Evolutionary conservation across 2,113 vertebrate genomes (phyloP).

Genomic region (Potamarius usumacintae): DNA sequence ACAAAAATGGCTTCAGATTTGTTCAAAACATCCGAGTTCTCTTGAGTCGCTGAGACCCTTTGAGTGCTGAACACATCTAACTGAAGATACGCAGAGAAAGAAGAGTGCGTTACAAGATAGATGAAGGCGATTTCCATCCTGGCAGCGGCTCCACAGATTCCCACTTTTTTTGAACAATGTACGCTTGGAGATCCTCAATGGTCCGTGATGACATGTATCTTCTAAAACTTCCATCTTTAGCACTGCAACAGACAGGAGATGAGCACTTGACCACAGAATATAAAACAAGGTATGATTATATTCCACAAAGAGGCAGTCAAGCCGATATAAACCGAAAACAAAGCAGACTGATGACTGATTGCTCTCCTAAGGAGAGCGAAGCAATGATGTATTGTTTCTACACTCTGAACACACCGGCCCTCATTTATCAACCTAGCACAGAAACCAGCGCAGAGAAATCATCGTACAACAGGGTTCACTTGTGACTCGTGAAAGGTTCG

Average conservation of each 20-base stretch:
- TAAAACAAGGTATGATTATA: not conserved
- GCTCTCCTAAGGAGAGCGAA: not conserved
- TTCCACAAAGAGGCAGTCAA: not conserved
- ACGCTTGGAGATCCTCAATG: slow-evolving; percentile 78
- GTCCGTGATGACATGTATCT: slow-evolving; percentile 80
- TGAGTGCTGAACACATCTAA: not conserved
- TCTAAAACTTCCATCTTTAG: slow-evolving; percentile 80
- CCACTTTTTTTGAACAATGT: slow-evolving; percentile 81
- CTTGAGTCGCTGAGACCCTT: not conserved
- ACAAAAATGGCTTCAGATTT: not conserved
- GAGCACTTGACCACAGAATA: not conserved
- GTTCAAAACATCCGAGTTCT: not conserved
- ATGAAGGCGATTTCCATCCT: slow-evolving; percentile 85
- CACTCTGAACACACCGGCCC: not conserved
- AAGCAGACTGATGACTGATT: not conserved
- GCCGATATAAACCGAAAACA: not conserved
- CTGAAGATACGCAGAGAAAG: not conserved
- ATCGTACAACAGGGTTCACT: too few relatives aligned
- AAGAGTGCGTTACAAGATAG: slow-evolving; percentile 76
- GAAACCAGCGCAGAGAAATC: too few relatives aligned
- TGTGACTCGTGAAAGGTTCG: too few relatives aligned
- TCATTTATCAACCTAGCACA: too few relatives aligned
- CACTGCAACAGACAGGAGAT: slow-evolving; percentile 65
- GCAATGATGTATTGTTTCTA: not conserved
- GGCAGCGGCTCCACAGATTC: slow-evolving; percentile 81